Conservation (phyloP, 2,888 invertebrate genomes). For the Philonicus albiceps region DNA sequence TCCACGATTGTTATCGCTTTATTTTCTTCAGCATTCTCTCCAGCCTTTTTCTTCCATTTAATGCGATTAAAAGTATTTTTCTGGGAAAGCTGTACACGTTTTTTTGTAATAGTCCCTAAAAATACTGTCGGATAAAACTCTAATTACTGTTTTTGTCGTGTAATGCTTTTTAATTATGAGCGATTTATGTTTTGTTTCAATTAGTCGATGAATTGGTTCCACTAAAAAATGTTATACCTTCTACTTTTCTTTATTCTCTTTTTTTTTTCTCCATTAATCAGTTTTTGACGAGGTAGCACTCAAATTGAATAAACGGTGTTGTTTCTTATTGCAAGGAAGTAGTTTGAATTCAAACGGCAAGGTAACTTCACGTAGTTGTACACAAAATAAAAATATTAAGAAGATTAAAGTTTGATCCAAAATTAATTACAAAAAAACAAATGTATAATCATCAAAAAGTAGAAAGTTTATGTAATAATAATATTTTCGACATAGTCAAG, state of each 20-base stretch:
- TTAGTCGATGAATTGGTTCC: background rate
- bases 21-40: background rate
- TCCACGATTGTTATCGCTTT: background rate
- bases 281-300: background rate
- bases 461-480: background rate
- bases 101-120: background rate
- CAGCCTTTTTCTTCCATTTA: background rate
- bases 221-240: background rate
- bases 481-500: background rate
- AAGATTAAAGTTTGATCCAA: background rate
- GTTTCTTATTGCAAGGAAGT: background rate
- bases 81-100: background rate
- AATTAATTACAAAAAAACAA: background rate
- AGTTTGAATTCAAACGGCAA: background rate
- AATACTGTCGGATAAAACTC: slow-evolving; percentile 42
- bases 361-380: background rate
- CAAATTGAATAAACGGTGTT: background rate
- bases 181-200: background rate
- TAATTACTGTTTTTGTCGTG: slow-evolving; percentile 35
- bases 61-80: background rate
- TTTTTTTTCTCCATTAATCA: background rate
- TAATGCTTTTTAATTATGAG: background rate
- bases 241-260: background rate
- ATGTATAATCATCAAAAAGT: background rate
- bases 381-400: background rate